Conservation (phyloP, 2,113 vertebrate genomes). For the Chiloscyllium plagiosum region DNA sequence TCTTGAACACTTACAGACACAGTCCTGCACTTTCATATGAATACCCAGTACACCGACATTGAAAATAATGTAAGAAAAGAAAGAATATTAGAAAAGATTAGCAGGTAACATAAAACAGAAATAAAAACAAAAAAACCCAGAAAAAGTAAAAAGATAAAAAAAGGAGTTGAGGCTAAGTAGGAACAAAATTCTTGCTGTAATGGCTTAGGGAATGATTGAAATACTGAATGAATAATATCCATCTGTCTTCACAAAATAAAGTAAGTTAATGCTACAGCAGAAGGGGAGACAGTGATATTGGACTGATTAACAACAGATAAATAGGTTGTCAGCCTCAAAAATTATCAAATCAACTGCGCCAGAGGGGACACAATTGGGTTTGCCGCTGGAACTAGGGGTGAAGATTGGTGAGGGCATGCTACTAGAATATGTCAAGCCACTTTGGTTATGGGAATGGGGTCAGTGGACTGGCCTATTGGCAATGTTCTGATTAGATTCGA, state of each 20-base stretch:
- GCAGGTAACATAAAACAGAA: not conserved
- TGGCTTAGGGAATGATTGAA: not conserved
- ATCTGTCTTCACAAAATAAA: not conserved
- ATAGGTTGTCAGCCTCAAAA: not conserved
- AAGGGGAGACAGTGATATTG: not conserved
- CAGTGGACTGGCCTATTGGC: not conserved
- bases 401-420: not conserved
- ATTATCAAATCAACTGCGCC: not conserved
- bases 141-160: not conserved
- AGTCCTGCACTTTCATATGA: not conserved
- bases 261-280: not conserved
- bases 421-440: not conserved
- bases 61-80: not conserved
- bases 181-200: not conserved
- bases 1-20: not conserved
- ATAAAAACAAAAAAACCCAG: not conserved
- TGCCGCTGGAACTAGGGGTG: not conserved
- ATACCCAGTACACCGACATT: not conserved
- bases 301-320: not conserved
- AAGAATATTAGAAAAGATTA: not conserved
- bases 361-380: not conserved
- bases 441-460: not conserved
- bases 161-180: not conserved
- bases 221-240: not conserved
- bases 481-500: not conserved